Evolutionary conservation across 2,888 invertebrate genomes (phyloP), one percentile per base, ranked within the genome.

Genomic region (Idaea aversata): DNA sequence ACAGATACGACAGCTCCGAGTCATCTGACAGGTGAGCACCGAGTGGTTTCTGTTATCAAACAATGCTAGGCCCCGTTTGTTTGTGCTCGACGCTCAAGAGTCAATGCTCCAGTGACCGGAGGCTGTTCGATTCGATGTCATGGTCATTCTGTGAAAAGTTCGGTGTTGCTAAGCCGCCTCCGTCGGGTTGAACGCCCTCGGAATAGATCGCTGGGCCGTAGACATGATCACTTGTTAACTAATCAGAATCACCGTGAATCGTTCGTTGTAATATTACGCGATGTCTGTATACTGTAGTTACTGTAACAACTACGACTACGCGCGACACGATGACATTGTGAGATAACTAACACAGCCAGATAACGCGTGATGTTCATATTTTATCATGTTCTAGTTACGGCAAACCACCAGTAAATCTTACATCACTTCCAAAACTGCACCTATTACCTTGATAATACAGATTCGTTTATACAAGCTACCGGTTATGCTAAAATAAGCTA

Each of bases 1-100:
- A 97, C 95, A 95, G 97, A 94, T 97, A 97, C 94, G 97, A 98
- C 94, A 97, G 97, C 91, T 97, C 97, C 83, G 97, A 97, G 93
- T 97, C 97, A 84, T 97, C 97, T 93, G 97, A 97, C 96, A 97
- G 97, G 97, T 97, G 90, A 94, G 94, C 86, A 72, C 63, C 70
- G 69, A 64, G 71, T 15, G 58, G 73, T 80, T 81, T 84, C 72
- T 75, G 80, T 84, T 78, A 84, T 66, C 64, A 77, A 80, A 77
- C 75, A 69, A 61, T 69, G 67, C 65, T 64, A 65, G 66, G 47
- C 47, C 66, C 71, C 75, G 72, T 81, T 83, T 85, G 83, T 84
- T 85, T 82, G 81, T 78, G 75, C 76, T 80, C 82, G 81, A 83
- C 84, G 82, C 83, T 80, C 74, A 77, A 76, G 80, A 90, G 92